Evolutionary conservation across 53 echinoderm and acorn worm species (phyloP).

Genomic region (Hippasteria phrygiana): DNA sequence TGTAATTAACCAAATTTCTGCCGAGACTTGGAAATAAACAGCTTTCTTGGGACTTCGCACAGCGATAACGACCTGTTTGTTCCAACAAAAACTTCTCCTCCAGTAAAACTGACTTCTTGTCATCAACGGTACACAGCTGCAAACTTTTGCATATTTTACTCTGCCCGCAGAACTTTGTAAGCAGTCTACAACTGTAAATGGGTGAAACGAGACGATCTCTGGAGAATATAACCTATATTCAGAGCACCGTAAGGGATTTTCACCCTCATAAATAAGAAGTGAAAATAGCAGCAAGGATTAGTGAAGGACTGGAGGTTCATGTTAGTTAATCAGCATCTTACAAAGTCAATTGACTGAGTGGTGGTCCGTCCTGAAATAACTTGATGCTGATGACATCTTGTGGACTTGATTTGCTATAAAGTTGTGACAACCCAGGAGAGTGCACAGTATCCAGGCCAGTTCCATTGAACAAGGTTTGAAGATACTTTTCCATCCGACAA

Average conservation of each 20-base stretch:
- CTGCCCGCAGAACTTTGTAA: too few relatives aligned
- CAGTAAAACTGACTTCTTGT: too few relatives aligned
- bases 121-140: too few relatives aligned
- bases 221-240: background rate
- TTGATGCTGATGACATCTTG: background rate
- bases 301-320: background rate
- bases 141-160: too few relatives aligned
- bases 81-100: too few relatives aligned
- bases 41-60: too few relatives aligned
- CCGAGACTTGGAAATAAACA: too few relatives aligned
- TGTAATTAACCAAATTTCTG: too few relatives aligned
- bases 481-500: background rate
- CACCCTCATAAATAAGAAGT: background rate
- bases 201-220: too few relatives aligned
- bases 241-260: background rate
- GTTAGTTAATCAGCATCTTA: background rate
- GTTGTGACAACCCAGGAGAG: background rate
- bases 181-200: too few relatives aligned
- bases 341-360: background rate
- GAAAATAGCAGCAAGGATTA: too few relatives aligned
- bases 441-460: background rate
- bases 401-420: background rate
- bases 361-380: background rate
- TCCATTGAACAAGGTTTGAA: background rate
- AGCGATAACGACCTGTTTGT: too few relatives aligned